Base-by-base conservation (phyloP, 37 sponge, comb jelly and placozoan genomes). In the Beroe forskalii region DNA sequence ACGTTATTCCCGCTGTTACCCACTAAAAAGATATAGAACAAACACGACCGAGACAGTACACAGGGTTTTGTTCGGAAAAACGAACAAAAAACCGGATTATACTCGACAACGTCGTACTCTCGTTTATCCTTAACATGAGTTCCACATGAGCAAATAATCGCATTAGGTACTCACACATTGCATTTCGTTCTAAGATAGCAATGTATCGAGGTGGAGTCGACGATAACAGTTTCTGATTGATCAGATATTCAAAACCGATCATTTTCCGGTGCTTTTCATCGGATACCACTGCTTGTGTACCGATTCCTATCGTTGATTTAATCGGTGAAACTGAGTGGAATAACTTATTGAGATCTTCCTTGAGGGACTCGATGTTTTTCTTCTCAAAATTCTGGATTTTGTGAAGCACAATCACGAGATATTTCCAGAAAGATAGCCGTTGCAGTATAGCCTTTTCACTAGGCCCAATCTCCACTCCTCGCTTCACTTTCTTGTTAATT, bases 131-230 rank as follows among this genome's bases (percentile, higher is more conserved):
- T 2, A 37, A 22, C 30, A 80, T 38, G 8, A 80, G 30, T 38
- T 80, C 86, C 8, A 80, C n/a, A 37, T 80, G 86, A 44, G 86
- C 55, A 22, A 80, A 44, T n/a, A 80, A 23, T 43, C 86, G 12
- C 55, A 80, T 44, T 2, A 80, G 30, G 22, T 80, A 43, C 55
- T 44, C 86, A 43, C 86, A 80, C 44, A 44, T 44, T 1, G 44
- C 55, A 38, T 41, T 41, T 24, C 86, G 23, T n/a, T 44, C 55
- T 48, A 44, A 22, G 23, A 80, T 80, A 43, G 28, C 86, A 6
- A 80, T 80, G 48, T 80, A 80, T 40, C 86, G 43, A 12, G 86
- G 86, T 38, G 86, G 86, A 4, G 86, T 44, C 4, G 86, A 80
- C 24, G 86, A 12, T 1, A 80, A 27, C 31, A 80, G 86, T 44